Conservation (phyloP, 35 echinoderm and acorn worm species). For the Apostichopus californicus region DNA sequence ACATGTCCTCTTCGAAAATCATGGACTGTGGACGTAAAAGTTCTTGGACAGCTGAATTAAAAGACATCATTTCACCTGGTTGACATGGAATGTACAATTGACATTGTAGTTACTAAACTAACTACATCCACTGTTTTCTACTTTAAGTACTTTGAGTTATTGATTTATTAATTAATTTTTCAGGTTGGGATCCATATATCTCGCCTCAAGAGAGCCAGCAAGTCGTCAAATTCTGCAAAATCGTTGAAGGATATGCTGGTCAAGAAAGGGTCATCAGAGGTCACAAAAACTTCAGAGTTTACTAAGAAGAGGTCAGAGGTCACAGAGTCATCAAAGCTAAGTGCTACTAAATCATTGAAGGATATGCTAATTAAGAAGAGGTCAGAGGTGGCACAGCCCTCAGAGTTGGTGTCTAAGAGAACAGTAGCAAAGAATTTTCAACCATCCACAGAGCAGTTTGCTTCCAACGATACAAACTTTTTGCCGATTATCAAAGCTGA, state of each 20-base stretch:
- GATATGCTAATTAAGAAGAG: conserved; percentile 63
- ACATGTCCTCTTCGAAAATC: too few species aligned
- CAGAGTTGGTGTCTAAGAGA: too few species aligned
- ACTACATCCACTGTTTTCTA: too few species aligned
- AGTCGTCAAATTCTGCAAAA: conserved; percentile 21
- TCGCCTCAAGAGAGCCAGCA: conserved; percentile 39
- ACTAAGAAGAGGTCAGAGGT: not conserved
- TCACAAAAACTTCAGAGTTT: not conserved
- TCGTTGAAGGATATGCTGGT: conserved; percentile 67
- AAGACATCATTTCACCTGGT: not conserved
- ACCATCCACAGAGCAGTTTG: too few species aligned
- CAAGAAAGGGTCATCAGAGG: conserved; percentile 43
- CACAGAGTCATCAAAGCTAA: not conserved
- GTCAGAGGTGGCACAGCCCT: not conserved
- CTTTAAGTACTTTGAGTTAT: too few species aligned
- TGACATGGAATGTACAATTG: too few species aligned
- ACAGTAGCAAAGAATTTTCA: too few species aligned
- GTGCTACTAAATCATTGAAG: conserved; percentile 51
- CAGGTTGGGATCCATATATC: conserved; percentile 88
- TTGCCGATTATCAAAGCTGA: too few species aligned
- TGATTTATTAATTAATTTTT: not conserved
- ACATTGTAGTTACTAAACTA: too few species aligned
- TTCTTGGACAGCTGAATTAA: not conserved
- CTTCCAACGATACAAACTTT: too few species aligned
- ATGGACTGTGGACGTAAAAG: too few species aligned